Evolutionary conservation across 92 coral and sea anemone species (phyloP), one percentile per base, ranked within the genome.

Genomic region (Epizoanthus ramosus): DNA sequence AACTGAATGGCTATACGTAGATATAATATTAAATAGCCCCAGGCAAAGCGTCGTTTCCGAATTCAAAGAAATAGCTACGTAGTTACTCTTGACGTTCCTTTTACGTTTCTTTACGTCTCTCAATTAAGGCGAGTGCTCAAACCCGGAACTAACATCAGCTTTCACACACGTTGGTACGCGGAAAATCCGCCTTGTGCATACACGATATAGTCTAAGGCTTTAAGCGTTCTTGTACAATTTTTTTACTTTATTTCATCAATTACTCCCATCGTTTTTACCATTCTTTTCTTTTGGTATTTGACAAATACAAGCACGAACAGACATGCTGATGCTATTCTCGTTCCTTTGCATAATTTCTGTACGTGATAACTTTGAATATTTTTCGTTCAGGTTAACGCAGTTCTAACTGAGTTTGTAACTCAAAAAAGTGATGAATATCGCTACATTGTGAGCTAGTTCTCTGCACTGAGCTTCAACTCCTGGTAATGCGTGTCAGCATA

Each of bases 121-220:
- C 16, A 6, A 33, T 43, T 19, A 18, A 58, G 12, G 19, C 28
- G 35, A 52, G 57, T 4, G 19, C 31, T 8, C 23, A 0, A 77
- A 77, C 82, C 82, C 82, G 82, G 82, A 77, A 77, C 69, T 77
- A 21, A 41, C 68, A n/a, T n/a, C 24, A 50, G 9, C 13, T 15
- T n/a, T 13, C 68, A 9, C 53, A 16, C 22, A 1, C 82, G 14
- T 1, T 9, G 59, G 82, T 33, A 77, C 82, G 82, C 82, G 82
- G 82, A 77, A 75, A 60, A 37, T 8, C 31, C 15, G 54, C 45
- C n/a, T 72, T 19, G 19, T 22, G 57, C 41, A 65, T 67, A 50
- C 1, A 9, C 14, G 54, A 10, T 2, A 33, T 18, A 67, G 47
- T 67, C 47, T 25, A 24, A 17, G 41, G 74, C 56, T 70, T 3